Percentiles rank a stretch among this genome's conserved stretches.
phyloP scores from a whole-genome alignment of 2,888 invertebrate species.

The Sinelater perroti region DNA sequence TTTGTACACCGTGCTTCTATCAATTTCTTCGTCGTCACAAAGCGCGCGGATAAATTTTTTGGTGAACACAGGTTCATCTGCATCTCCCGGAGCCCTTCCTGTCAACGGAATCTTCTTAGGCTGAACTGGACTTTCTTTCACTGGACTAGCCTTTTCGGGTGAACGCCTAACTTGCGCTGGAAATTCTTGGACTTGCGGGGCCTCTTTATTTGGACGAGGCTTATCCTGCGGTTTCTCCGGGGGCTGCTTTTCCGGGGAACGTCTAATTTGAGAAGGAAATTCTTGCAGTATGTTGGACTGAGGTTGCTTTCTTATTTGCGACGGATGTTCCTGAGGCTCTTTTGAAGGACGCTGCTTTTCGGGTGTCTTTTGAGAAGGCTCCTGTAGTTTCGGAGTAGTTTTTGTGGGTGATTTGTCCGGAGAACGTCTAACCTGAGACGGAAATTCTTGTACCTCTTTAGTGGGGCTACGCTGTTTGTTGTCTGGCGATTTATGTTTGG shows the following conservation, averaged over 20 bases:
- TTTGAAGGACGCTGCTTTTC: constrained; percentile 30
- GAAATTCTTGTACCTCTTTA: constrained; percentile 28
- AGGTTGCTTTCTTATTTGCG: constrained; percentile 37
- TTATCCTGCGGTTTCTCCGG: neutral
- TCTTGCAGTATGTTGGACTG: constrained; percentile 23
- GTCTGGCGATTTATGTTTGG: constrained; percentile 12
- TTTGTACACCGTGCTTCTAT: neutral
- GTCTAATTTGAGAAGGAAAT: constrained; percentile 26
- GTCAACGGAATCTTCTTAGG: constrained; percentile 15
- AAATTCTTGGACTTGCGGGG: constrained; percentile 25
- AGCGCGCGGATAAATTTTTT: constrained; percentile 14
- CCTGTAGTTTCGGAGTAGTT: neutral
- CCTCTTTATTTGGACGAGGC: neutral
- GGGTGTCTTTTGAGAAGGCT: constrained; percentile 23
- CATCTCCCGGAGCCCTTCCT: constrained; percentile 1
- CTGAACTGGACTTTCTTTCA: constrained; percentile 45
- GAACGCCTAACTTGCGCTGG: constrained; percentile 24
- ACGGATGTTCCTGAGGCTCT: constrained; percentile 43
- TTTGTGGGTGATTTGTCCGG: constrained; percentile 11
- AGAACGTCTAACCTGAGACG: constrained; percentile 22
- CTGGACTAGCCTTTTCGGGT: constrained; percentile 10
- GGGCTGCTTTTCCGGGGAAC: constrained; percentile 12
- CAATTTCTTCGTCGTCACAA: constrained; percentile 21
- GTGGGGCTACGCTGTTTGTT: constrained; percentile 14
- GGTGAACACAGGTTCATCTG: constrained; percentile 9